A percentile compares a stretch with the other conserved stretches of the same genome.
phyloP scores from a whole-genome alignment of 2,888 invertebrate genomes.

The Cataglyphis livida region DNA sequence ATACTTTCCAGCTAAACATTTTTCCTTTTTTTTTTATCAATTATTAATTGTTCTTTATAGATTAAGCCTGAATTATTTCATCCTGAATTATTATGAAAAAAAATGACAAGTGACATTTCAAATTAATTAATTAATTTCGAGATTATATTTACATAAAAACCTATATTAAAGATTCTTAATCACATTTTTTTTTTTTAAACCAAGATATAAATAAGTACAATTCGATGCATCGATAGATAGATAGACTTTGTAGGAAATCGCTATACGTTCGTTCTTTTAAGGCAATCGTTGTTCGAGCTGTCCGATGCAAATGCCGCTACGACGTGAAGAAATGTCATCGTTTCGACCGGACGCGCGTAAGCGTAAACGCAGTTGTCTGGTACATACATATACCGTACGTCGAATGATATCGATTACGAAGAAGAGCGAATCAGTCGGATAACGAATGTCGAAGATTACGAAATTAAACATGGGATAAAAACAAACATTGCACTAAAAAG shows the following conservation, averaged over 20 bases:
- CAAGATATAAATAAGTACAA: not conserved
- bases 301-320: constrained; percentile 64
- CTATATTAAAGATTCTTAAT: not conserved
- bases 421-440: constrained; percentile 73
- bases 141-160: not conserved
- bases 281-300: constrained; percentile 48
- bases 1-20: not conserved
- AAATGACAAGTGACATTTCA: not conserved
- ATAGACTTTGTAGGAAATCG: constrained; percentile 11
- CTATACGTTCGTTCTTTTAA: constrained; percentile 37
- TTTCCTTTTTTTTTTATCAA: not conserved
- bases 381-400: not conserved
- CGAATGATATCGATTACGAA: constrained; percentile 76
- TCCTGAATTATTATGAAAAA: not conserved
- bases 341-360: constrained; percentile 38
- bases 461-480: constrained; percentile 1
- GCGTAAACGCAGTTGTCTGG: constrained; percentile 46
- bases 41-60: not conserved
- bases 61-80: not conserved
- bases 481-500: not conserved
- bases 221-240: not conserved
- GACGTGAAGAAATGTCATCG: constrained; percentile 71
- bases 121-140: not conserved
- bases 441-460: constrained; percentile 63
- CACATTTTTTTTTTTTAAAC: not conserved